Evolutionary conservation across 1,140 invertebrate genomes (phyloP).

Genomic region (Caerostris extrusa): DNA sequence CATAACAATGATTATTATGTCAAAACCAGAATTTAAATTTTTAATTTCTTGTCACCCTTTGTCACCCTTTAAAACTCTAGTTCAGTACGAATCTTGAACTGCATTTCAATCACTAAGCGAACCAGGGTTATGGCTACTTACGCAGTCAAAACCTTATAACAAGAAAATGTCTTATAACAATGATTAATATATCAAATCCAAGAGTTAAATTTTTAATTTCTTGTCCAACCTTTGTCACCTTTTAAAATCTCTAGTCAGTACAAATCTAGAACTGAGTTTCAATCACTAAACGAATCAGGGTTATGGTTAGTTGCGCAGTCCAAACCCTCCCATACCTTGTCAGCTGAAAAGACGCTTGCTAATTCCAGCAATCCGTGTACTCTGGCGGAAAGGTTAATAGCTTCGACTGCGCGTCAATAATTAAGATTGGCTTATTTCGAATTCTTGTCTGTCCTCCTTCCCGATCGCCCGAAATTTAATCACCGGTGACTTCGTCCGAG

Average conservation of each 20-base stretch:
- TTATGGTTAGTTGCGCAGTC: neutral
- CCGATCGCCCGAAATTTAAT: slow-evolving; percentile 5
- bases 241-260: too few species aligned
- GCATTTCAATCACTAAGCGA: too few species aligned
- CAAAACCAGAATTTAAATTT: too few species aligned
- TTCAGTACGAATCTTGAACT: too few species aligned
- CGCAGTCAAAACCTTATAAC: neutral
- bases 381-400: slow-evolving; percentile 40
- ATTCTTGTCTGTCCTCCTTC: slow-evolving; percentile 24
- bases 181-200: too few species aligned
- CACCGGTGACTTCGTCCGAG: neutral
- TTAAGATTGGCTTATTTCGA: slow-evolving; percentile 48
- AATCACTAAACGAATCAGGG: neutral
- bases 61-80: too few species aligned
- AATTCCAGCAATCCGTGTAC: slow-evolving; percentile 18
- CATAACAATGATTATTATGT: too few species aligned
- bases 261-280: too few species aligned
- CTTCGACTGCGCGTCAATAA: slow-evolving; percentile 25
- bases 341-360: neutral
- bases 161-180: too few species aligned
- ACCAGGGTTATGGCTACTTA: neutral
- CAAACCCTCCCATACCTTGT: slow-evolving; percentile 22
- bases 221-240: too few species aligned
- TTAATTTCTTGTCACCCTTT: too few species aligned
- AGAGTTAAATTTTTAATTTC: too few species aligned